Base-by-base conservation (phyloP, 2,113 vertebrate genomes). In the Tachysurus fulvidraco region DNA sequence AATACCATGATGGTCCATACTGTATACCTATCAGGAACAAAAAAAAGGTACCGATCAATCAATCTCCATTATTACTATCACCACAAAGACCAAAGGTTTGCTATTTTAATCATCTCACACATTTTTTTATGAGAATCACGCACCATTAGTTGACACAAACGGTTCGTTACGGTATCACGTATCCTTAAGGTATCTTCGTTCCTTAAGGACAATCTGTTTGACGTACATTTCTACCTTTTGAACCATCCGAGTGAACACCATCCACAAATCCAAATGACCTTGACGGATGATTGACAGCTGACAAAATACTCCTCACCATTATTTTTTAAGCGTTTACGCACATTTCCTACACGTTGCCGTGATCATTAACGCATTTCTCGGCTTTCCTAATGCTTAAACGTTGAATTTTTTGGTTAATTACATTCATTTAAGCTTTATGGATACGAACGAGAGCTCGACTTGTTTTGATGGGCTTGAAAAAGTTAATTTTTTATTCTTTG, bases 201-300 rank as follows among this genome's bases (percentile, higher is more conserved):
- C 77, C 77, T 57, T 21, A 9, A 36, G 44, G 55, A 10, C 59
- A 19, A 80, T 73, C 54, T 55, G 30, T 17, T 59, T 54, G 13
- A 52, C 28, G 52, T 78, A 23, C 5, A 28, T 54, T 54, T 54
- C n/a, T 16, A 28, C 23, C 54, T 81, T 16, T 17, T 5, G 6
- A 36, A 36, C 10, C 57, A 3, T 80, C 64, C 64, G 3, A 3
- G 30, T 41, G 44, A n/a, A 21, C 46, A 3, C 12, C 21, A 77
- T 86, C n/a, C 11, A 59, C 52, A 14, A 2, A 50, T 50, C 73
- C 12, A 50, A 52, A 54, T 65, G 57, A 85, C 87, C 77, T 80
- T 59, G 28, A 28, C 67, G 8, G 14, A 50, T 78, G 76, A 46
- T 81, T 73, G 83, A 84, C 76, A 60, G 83, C 59, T 69, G 87